A percentile compares a stretch with the other conserved stretches of the same genome.
These are phyloP conservation scores for Patella depressa DNA, from an alignment of 2,888 invertebrate species.

Conservation along the genomic window DNA sequence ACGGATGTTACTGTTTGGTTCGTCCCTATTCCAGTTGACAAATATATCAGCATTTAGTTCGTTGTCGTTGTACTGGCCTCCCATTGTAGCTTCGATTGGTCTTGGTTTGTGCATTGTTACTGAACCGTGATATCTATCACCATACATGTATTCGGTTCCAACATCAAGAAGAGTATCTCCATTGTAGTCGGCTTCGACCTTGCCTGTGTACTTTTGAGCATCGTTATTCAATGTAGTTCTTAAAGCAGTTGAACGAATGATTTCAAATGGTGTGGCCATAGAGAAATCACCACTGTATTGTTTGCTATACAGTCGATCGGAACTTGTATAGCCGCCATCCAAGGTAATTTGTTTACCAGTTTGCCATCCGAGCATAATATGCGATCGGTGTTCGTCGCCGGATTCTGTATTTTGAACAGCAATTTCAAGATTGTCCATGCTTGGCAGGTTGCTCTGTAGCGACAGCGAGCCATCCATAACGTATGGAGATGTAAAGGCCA, in stretches of 20 bases:
- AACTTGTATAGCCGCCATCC: conserved; percentile 25
- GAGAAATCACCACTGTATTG: conserved; percentile 21
- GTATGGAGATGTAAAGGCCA: conserved; percentile 23
- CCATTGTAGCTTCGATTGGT: conserved; percentile 35
- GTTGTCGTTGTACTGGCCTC: conserved; percentile 32
- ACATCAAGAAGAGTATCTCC: conserved; percentile 34
- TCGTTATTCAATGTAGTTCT: conserved; percentile 24
- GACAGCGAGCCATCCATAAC: conserved; percentile 25
- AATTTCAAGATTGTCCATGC: conserved; percentile 29
- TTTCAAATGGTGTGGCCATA: conserved; percentile 38
- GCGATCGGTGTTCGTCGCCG: conserved; percentile 18
- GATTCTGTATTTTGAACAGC: conserved; percentile 22
- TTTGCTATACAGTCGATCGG: conserved; percentile 15
- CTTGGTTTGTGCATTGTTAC: conserved; percentile 34
- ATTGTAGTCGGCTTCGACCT: conserved; percentile 38
- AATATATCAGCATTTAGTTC: conserved; percentile 32
- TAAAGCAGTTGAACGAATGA: conserved; percentile 17
- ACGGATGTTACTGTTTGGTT: conserved; percentile 32
- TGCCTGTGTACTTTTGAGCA: conserved; percentile 20
- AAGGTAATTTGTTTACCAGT: conserved; percentile 31
- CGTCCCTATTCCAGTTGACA: conserved; percentile 46
- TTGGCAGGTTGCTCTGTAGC: conserved; percentile 28
- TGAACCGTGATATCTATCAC: conserved; percentile 19
- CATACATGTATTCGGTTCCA: conserved; percentile 27
- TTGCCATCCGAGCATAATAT: conserved; percentile 36